Conservation (phyloP, 2,113 vertebrate species). For the Sula dactylatra region DNA sequence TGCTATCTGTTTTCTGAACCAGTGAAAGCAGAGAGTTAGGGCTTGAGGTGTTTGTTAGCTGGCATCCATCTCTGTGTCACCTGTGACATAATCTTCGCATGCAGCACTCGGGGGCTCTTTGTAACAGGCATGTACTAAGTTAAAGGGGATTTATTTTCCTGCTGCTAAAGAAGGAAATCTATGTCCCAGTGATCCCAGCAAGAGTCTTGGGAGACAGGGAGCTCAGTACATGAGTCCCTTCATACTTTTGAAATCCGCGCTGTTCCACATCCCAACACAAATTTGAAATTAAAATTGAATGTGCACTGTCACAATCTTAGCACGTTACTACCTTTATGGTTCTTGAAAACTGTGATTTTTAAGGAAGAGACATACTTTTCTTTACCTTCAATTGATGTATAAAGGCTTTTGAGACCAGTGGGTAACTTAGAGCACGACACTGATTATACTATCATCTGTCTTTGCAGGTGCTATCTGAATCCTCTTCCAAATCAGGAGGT, state of each 20-base stretch:
- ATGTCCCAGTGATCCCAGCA: not conserved
- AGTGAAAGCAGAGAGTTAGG: not conserved
- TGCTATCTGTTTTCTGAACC: not conserved
- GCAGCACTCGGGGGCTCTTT: not conserved
- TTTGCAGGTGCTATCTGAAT: slow-evolving; percentile 93
- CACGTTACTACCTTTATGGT: not conserved
- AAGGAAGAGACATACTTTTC: not conserved
- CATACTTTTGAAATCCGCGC: not conserved
- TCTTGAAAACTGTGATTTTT: not conserved
- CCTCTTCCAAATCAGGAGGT: slow-evolving; percentile 86
- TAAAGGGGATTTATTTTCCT: not conserved
- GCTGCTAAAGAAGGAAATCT: not conserved
- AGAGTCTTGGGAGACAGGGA: not conserved
- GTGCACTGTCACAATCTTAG: not conserved
- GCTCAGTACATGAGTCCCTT: not conserved
- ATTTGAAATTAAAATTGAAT: not conserved
- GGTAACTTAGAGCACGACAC: not conserved
- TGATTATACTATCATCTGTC: not conserved
- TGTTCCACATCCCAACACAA: not conserved
- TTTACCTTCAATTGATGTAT: not conserved
- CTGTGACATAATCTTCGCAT: not conserved
- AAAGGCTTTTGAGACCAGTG: not conserved
- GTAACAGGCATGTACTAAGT: not conserved
- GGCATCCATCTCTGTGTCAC: not conserved
- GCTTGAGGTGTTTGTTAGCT: not conserved